A percentile compares a stretch with the other conserved stretches of the same genome.
phyloP scores from a whole-genome alignment of 2,888 invertebrate genomes.

The Onchidella celtica region DNA sequence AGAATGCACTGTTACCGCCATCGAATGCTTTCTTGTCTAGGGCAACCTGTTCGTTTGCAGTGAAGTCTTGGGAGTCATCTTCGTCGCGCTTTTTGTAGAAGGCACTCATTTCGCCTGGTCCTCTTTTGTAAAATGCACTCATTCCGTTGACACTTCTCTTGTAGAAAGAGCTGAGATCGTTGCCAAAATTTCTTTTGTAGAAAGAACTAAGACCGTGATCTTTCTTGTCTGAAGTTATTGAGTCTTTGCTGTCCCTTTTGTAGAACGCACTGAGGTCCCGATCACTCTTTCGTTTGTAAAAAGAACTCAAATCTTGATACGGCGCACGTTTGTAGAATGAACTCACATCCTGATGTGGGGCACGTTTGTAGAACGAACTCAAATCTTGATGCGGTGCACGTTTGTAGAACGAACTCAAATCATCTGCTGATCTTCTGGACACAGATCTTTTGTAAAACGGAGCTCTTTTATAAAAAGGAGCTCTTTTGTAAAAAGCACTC shows the following conservation, averaged over 20 bases:
- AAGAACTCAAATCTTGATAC: neutral
- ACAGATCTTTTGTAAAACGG: constrained; percentile 6
- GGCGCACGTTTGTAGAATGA: neutral
- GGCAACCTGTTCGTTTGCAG: no score
- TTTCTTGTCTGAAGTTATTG: neutral
- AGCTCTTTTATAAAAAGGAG: neutral
- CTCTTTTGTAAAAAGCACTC: constrained; percentile 5
- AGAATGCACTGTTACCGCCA: no score
- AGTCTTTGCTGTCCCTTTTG: neutral
- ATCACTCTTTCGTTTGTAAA: neutral
- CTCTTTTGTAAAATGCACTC: constrained; percentile 12
- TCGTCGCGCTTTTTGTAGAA: constrained; percentile 6
- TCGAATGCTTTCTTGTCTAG: no score
- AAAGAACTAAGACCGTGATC: neutral
- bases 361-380: neutral
- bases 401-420: constrained; percentile 8
- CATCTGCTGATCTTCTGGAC: neutral
- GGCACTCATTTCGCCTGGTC: neutral
- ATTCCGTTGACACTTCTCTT: neutral
- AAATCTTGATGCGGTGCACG: neutral
- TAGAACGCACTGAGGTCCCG: neutral
- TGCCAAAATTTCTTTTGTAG: neutral
- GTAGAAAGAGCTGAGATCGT: neutral
- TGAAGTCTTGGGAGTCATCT: no score
- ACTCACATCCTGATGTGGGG: neutral